These are phyloP conservation scores for Cheirogaleus medius DNA, from an alignment of 2,113 vertebrate species.

Conservation along the genomic window DNA sequence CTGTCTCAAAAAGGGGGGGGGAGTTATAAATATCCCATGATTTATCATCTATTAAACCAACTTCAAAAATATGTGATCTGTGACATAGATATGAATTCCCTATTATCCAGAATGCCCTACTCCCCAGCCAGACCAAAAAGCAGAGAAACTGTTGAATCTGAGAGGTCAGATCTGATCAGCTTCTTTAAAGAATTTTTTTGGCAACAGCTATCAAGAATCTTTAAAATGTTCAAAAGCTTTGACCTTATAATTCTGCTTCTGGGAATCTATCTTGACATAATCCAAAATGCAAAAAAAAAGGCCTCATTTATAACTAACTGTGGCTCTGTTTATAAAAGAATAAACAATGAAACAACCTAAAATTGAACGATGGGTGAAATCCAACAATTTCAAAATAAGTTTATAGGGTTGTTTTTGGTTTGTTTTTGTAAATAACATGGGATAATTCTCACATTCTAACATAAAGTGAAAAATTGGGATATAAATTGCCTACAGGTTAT, in stretches of 20 bases:
- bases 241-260: conserved; percentile 15
- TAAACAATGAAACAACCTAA: conserved; percentile 28
- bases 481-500: background rate
- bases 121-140: background rate
- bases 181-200: conserved; percentile 37
- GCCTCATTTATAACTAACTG: background rate
- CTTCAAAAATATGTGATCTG: background rate
- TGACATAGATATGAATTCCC: background rate
- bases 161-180: background rate
- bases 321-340: background rate
- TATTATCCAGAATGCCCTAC: background rate
- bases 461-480: background rate
- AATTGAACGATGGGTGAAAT: background rate
- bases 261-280: background rate
- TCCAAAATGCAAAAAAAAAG: background rate
- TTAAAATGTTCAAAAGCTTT: background rate
- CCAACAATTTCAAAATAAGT: conserved; percentile 32
- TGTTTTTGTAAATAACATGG: background rate
- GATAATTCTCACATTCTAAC: background rate
- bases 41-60: background rate
- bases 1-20: background rate
- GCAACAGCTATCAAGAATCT: background rate
- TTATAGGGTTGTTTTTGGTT: background rate
- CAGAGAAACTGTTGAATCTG: background rate
- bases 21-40: too few species aligned